phyloP scores from a whole-genome alignment of 2,888 invertebrate genomes.

The Lottia gigantea region DNA sequence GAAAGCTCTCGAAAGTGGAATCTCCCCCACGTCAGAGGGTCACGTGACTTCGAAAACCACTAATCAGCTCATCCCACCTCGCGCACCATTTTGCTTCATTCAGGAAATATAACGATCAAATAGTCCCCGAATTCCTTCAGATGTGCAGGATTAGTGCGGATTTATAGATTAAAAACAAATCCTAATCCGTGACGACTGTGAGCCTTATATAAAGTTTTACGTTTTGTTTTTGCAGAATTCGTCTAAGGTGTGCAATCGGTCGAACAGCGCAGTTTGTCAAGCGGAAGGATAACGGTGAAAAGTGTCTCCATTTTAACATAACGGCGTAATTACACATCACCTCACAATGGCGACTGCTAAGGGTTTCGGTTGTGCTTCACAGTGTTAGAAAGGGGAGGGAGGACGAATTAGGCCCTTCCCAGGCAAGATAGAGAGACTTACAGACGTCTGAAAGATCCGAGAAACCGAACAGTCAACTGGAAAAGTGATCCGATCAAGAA shows the following conservation, averaged over 20 bases:
- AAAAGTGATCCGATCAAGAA: constrained; percentile 17
- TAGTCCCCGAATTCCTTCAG: constrained; percentile 5
- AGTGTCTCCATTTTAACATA: constrained; percentile 8
- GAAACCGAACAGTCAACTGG: constrained; percentile 10
- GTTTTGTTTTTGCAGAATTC: background rate
- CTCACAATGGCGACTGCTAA: constrained; percentile 23
- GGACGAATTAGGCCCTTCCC: constrained; percentile 18
- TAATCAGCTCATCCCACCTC: constrained; percentile 24
- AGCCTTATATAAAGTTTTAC: background rate
- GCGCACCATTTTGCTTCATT: constrained; percentile 15
- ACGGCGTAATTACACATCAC: constrained; percentile 24
- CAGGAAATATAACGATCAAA: constrained; percentile 18
- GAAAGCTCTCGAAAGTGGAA: background rate
- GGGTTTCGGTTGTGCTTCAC: constrained; percentile 17
- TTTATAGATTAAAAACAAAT: background rate
- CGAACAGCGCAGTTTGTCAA: background rate
- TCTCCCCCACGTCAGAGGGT: constrained; percentile 11
- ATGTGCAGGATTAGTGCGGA: background rate
- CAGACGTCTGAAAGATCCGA: constrained; percentile 21
- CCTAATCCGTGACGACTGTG: background rate
- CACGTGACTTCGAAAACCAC: constrained; percentile 16
- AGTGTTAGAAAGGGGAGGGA: constrained; percentile 21
- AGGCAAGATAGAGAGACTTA: constrained; percentile 20
- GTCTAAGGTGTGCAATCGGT: background rate
- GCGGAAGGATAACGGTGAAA: constrained; percentile 5